Conservation (phyloP, 1,140 invertebrate genomes). For the Trichoplusia ni region DNA sequence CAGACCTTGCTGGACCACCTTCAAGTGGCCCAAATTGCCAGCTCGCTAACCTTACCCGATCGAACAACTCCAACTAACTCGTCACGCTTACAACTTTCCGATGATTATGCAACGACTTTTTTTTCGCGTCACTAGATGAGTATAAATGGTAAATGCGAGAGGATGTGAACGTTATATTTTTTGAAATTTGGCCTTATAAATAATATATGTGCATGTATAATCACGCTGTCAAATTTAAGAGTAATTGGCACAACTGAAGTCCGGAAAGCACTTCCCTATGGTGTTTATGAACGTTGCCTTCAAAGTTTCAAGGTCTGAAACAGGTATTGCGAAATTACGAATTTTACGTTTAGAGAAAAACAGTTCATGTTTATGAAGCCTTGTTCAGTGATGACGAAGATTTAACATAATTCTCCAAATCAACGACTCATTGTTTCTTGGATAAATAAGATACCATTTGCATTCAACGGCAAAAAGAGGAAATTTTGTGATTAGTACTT, state of each 20-base stretch:
- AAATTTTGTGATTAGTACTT: conserved; percentile 69
- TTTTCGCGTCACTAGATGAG: not conserved
- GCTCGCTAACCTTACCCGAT: conserved; percentile 32
- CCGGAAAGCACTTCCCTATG: too few relatives aligned
- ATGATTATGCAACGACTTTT: conserved; percentile 3
- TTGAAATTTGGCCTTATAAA: conserved; percentile 1
- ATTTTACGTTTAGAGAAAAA: too few relatives aligned
- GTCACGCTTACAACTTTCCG: conserved; percentile 14
- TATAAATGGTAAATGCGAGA: not conserved
- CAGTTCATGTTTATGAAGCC: too few relatives aligned
- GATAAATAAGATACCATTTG: too few relatives aligned
- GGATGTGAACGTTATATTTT: conserved; percentile 15
- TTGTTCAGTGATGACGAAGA: too few relatives aligned
- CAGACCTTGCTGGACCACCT: conserved; percentile 31
- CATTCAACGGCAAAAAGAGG: not conserved
- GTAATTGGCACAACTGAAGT: too few relatives aligned
- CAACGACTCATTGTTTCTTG: too few relatives aligned
- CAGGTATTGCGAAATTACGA: too few relatives aligned
- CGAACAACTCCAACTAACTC: conserved; percentile 1
- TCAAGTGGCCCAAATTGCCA: conserved; percentile 18
- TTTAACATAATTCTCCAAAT: too few relatives aligned
- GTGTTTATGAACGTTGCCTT: too few relatives aligned
- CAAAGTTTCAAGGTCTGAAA: too few relatives aligned
- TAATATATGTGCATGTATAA: conserved; percentile 11
- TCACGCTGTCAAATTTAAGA: too few relatives aligned